Base-by-base conservation (phyloP, 1,140 invertebrate genomes). In the Zaprionus tsacasi region DNA sequence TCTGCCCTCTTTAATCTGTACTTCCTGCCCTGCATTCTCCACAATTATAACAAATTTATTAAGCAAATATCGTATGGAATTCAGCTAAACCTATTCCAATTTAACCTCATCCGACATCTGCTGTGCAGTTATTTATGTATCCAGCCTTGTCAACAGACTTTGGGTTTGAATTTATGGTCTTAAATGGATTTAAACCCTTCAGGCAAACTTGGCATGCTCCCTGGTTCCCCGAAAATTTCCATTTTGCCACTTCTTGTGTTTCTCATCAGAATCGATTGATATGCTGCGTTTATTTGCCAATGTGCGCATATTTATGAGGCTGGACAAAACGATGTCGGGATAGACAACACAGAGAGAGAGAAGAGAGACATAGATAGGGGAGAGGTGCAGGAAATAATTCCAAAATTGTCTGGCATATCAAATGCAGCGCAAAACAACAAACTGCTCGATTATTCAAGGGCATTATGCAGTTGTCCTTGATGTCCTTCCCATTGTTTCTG, bases 301-400 rank as follows among this genome's bases (percentile, higher is more conserved):
- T 69, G 65, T 21, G 57, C 38, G 38, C 56, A 73, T 73, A 73
- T 69, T 73, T 69, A 73, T 73, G 57, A 69, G 65, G 48, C 50
- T 21, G 10, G 11, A 4, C 36, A 38, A 52, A 7, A 36, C n/a
- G n/a, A n/a, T n/a, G n/a, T n/a, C n/a, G n/a, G n/a, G n/a, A n/a
- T n/a, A n/a, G n/a, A n/a, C n/a, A n/a, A n/a, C n/a, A 17, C 12
- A 58, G 56, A 30, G 6, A 38, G 2, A 25, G 35, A 36, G 54
- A 38, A n/a, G 12, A 13, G 5, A 2, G 33, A 33, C 21, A 21
- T 2, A 10, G 5, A 38, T 10, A 38, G 36, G 13, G 1, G 33
- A 40, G 15, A 58, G 15, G n/a, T n/a, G n/a, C 17, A n/a, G 45
- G 57, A 65, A 65, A 65, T 38, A 56, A 65, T 64, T 70, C 6